These are phyloP conservation scores for Lycocorax pyrrhopterus DNA, from an alignment of 2,113 vertebrate species.

Conservation along the genomic window DNA sequence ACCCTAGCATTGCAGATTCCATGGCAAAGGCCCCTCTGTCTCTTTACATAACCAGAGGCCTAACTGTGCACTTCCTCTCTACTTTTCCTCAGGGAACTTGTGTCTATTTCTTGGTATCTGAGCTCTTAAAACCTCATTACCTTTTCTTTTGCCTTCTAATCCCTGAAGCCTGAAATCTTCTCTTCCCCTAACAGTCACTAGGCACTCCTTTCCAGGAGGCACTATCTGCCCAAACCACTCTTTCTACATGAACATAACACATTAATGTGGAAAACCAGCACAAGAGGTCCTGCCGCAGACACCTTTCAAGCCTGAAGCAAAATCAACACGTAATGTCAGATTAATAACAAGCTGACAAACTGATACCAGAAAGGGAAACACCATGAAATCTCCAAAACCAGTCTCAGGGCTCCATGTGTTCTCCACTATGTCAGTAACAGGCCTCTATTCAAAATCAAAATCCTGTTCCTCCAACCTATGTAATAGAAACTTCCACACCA, in stretches of 20 bases:
- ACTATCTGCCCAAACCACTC: not conserved
- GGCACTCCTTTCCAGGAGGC: not conserved
- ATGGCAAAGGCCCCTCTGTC: not conserved
- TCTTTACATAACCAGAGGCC: not conserved
- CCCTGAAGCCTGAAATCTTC: not conserved
- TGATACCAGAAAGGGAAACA: not conserved
- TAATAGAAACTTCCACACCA: not conserved
- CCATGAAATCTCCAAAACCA: not conserved
- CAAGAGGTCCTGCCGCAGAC: not conserved
- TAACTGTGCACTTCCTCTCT: not conserved
- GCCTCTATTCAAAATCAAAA: not conserved
- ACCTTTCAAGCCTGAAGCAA: not conserved
- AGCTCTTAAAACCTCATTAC: not conserved
- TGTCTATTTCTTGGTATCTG: not conserved
- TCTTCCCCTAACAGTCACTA: not conserved
- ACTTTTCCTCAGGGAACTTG: not conserved
- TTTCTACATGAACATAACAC: not conserved
- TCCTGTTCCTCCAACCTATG: not conserved
- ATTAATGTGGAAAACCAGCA: not conserved
- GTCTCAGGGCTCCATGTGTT: not conserved
- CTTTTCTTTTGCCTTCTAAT: not conserved
- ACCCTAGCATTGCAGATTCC: not conserved
- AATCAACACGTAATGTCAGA: not conserved
- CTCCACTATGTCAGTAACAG: not conserved
- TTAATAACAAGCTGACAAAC: not conserved